Evolutionary conservation across 2,888 invertebrate genomes (phyloP), one percentile per base, ranked within the genome.

Genomic region (Noctua janthina): DNA sequence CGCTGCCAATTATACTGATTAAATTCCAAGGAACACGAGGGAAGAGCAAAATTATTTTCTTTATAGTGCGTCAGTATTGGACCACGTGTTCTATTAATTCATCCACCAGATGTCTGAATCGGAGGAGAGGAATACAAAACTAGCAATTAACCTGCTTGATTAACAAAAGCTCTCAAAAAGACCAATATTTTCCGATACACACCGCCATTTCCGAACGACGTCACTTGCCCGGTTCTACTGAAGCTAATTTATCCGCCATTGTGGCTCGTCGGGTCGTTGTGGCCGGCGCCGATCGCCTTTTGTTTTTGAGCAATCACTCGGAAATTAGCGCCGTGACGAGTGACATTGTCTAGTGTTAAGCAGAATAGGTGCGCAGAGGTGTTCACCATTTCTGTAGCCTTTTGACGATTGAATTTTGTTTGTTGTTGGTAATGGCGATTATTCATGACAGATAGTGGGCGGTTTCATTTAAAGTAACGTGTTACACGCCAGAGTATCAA

Each of bases 241-340:
- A 70, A 74, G 81, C 74, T 83, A 82, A 88, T 88, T 78, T 79
- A 64, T 82, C 66, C 64, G 69, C 11, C 59, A 79, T 78, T 83
- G 85, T 80, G 75, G 76, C 56, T 17, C 17, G 64, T 49, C 79
- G 54, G 35, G 77, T 79, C 73, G 86, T 72, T 73, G 79, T 72
- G 74, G 68, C 76, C 46, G 72, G 79, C 72, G 79, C 43, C 73
- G 78, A 88, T 81, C 76, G 74, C 81, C 85, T 88, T 88, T 89
- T 88, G 87, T 88, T 87, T 83, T 70, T 72, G 67, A 81, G 81
- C 88, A 86, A 86, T 82, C 76, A 68, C 74, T 70, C 54, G 81
- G 83, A 79, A 88, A 84, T 84, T 75, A 84, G 70, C 76, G 70
- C 39, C 54, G 81, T 66, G 74, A 81, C 76, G 56, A 56, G 15